Evolutionary conservation across 2,113 vertebrate genomes (phyloP).

Genomic region (Malurus melanocephalus): DNA sequence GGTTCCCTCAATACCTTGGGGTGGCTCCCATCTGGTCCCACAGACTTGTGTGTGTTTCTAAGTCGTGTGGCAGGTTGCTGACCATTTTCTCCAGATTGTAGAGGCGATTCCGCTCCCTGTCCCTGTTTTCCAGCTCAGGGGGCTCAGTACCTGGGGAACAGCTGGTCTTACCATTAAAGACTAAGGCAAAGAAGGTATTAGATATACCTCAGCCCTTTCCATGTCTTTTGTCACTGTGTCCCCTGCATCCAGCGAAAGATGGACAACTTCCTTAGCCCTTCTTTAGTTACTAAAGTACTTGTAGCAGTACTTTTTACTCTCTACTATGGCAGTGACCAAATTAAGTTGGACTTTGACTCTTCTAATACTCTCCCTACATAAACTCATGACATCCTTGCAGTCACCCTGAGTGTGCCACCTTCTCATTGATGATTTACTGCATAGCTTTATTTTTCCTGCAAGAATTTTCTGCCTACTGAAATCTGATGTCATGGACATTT

Average conservation of each 20-base stretch:
- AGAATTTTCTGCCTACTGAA: not conserved
- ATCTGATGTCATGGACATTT: conserved; percentile 7
- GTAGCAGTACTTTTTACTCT: not conserved
- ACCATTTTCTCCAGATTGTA: too few species aligned
- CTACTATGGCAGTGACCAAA: not conserved
- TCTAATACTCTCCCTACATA: not conserved
- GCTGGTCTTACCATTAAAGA: not conserved
- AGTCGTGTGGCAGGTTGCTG: fast-evolving
- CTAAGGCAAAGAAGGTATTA: not conserved
- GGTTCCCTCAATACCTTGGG: not conserved
- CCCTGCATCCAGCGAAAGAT: not conserved
- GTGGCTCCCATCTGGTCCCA: not conserved
- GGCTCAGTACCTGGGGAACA: not conserved
- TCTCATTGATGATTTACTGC: not conserved
- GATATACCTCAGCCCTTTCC: not conserved
- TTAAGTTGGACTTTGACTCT: not conserved
- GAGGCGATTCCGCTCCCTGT: not conserved
- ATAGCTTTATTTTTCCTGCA: not conserved
- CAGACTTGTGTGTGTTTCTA: not conserved
- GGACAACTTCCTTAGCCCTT: not conserved
- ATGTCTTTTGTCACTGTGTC: not conserved
- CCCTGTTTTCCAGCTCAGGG: not conserved
- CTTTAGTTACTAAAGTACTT: not conserved
- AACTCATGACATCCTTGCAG: not conserved
- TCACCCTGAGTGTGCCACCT: not conserved